Evolutionary conservation across 1,140 invertebrate species (phyloP).

Genomic region (Anadara kagoshimensis): DNA sequence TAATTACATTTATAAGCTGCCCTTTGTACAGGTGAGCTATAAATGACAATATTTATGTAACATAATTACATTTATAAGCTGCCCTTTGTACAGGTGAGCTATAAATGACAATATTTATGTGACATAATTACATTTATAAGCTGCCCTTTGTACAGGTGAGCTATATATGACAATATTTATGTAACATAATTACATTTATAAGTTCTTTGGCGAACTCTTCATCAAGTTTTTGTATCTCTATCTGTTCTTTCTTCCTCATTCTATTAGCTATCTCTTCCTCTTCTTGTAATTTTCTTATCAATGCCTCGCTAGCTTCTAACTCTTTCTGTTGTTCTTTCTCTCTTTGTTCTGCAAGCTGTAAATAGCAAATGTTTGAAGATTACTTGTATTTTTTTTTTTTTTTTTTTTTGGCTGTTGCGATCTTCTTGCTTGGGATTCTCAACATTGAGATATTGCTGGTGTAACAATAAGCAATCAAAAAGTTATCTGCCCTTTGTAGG

Average conservation of each 20-base stretch:
- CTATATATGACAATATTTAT: no score
- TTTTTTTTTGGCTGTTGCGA: no score
- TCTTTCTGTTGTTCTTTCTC: slow-evolving; percentile 49
- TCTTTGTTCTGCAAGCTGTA: slow-evolving; percentile 51
- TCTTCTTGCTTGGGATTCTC: no score
- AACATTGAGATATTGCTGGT: no score
- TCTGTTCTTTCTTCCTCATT: slow-evolving; percentile 17
- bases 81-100: no score
- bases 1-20: slow-evolving; percentile 30
- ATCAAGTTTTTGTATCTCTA: slow-evolving; percentile 42
- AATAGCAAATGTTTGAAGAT: neutral
- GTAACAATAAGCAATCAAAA: no score
- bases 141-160: no score
- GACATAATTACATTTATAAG: slow-evolving; percentile 20
- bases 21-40: neutral
- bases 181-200: slow-evolving; percentile 9
- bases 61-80: slow-evolving; percentile 28
- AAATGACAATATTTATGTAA: no score
- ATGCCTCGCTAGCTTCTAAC: slow-evolving; percentile 57
- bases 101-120: no score
- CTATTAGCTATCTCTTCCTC: slow-evolving; percentile 36
- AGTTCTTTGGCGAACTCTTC: slow-evolving; percentile 47
- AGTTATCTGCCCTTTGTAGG: no score
- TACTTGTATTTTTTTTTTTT: neutral
- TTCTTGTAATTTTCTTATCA: slow-evolving; percentile 54